phyloP scores from a whole-genome alignment of 1,140 invertebrate species.

The Euglossa dilemma region DNA sequence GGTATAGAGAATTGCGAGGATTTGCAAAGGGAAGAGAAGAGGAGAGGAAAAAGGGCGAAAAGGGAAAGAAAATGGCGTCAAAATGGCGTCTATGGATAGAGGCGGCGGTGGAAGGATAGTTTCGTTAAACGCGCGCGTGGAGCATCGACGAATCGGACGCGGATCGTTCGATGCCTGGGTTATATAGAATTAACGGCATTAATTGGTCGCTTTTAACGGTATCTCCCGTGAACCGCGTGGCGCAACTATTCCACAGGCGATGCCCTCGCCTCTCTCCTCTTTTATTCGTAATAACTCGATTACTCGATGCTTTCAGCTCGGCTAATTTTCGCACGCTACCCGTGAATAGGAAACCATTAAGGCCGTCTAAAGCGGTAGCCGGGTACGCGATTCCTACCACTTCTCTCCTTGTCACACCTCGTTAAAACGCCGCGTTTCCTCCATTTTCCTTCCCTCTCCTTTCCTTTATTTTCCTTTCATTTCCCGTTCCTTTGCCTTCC shows the following conservation, averaged over 20 bases:
- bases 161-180: conserved; percentile 43
- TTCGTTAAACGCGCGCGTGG: not conserved
- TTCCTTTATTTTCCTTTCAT: too few relatives aligned
- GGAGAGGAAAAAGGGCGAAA: not conserved
- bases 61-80: not conserved
- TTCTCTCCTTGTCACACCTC: not conserved
- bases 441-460: too few relatives aligned
- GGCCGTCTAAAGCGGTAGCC: conserved; percentile 42
- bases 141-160: conserved; percentile 31
- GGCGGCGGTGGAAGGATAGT: too few relatives aligned
- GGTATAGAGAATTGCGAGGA: not conserved
- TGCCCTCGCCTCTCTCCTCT: conserved; percentile 61
- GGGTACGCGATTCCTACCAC: conserved; percentile 16
- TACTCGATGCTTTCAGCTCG: conserved; percentile 70
- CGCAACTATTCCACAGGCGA: conserved; percentile 58
- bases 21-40: too few relatives aligned
- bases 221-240: conserved; percentile 41
- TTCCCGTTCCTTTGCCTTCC: too few relatives aligned
- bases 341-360: conserved; percentile 67
- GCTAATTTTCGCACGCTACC: conserved; percentile 68
- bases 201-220: conserved; percentile 77
- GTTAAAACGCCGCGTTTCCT: conserved; percentile 13
- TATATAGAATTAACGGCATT: conserved; percentile 75
- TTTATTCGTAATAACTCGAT: conserved; percentile 77
- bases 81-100: too few relatives aligned